Percentiles rank a stretch among this genome's conserved stretches.
Evolutionary conservation across 2,113 vertebrate species (phyloP).

Genomic region (Thymallus thymallus): DNA sequence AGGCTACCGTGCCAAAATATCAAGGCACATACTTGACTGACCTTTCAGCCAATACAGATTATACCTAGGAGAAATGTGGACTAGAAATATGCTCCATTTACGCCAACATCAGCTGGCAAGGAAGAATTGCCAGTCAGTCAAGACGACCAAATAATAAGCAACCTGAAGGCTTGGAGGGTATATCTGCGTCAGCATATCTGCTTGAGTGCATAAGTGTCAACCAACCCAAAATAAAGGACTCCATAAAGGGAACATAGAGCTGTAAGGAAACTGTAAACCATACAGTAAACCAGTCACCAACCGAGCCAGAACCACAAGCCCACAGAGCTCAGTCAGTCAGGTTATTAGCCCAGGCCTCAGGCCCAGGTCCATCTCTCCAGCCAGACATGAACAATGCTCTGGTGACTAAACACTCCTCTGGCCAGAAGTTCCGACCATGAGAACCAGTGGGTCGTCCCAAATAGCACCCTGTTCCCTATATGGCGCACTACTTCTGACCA

Average conservation of each 20-base stretch:
- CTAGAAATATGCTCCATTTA: not conserved
- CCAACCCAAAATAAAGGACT: not conserved
- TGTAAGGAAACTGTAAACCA: not conserved
- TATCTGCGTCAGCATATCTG: too few species aligned
- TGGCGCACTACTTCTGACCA: too few species aligned
- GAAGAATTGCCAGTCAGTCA: too few species aligned
- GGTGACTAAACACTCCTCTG: not conserved
- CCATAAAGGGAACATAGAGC: not conserved
- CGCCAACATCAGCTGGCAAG: too few species aligned
- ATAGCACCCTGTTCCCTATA: too few species aligned
- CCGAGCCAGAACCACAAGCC: not conserved
- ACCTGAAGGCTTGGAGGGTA: not conserved
- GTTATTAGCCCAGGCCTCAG: not conserved
- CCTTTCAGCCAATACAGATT: not conserved
- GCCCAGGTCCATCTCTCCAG: constrained; percentile 4
- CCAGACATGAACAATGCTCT: not conserved
- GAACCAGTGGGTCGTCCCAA: not conserved
- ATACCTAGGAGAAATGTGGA: not conserved
- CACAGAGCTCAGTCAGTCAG: not conserved
- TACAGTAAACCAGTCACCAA: not conserved
- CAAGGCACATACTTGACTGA: not conserved
- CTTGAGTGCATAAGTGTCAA: not conserved
- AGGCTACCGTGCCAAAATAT: not conserved
- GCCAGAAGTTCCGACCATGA: not conserved
- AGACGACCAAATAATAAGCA: too few species aligned